Conservation (phyloP, 2,797 vertebrate species). For the Danio jaintianensis region DNA sequence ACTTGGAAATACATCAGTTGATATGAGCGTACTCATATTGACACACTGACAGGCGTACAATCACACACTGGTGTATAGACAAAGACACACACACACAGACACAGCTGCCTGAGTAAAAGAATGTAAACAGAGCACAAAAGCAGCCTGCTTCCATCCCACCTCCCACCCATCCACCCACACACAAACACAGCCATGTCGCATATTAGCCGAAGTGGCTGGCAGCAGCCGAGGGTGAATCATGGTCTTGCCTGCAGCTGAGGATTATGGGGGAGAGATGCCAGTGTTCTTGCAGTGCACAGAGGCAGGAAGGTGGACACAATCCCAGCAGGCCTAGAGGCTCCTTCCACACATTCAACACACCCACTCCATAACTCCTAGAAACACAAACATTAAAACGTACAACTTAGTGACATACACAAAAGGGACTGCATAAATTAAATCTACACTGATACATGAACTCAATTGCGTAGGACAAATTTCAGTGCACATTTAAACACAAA, state of each 20-base stretch:
- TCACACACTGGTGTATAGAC: conserved; percentile 3
- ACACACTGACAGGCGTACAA: conserved; percentile 24
- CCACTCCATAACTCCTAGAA: conserved; percentile 51
- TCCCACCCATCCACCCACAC: conserved; percentile 54
- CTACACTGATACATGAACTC: background rate
- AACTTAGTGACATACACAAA: conserved; percentile 21
- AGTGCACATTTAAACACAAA: background rate
- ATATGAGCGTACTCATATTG: conserved; percentile 8
- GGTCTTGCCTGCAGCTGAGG: conserved; percentile 62
- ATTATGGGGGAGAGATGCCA: conserved; percentile 67
- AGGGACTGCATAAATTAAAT: background rate
- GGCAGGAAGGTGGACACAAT: conserved; percentile 58
- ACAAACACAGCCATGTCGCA: conserved; percentile 41
- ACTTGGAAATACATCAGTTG: conserved; percentile 30
- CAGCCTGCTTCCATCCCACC: conserved; percentile 47
- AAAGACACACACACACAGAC: conserved; percentile 28
- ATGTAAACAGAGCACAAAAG: conserved; percentile 48
- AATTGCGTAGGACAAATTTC: background rate
- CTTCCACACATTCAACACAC: conserved; percentile 54
- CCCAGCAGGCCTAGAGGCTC: conserved; percentile 57
- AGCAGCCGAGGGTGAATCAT: conserved; percentile 57
- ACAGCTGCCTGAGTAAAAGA: conserved; percentile 50
- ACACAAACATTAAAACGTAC: conserved; percentile 30
- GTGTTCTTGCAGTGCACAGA: conserved; percentile 59
- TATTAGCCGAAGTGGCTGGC: conserved; percentile 52